phyloP scores from a whole-genome alignment of 2,888 invertebrate genomes.

The Marronus borbonicus region DNA sequence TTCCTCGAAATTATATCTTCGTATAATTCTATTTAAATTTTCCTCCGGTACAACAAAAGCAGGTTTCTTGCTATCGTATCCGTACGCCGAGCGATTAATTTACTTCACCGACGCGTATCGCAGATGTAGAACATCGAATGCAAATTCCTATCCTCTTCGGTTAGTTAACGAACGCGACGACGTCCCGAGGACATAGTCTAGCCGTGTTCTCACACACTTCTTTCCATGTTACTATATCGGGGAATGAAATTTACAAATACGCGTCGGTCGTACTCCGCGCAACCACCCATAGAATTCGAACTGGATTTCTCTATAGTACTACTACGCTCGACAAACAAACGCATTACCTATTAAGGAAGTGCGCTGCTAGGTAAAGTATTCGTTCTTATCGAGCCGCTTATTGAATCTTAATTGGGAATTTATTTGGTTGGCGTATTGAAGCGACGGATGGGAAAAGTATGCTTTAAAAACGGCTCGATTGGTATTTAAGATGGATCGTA shows the following conservation, averaged over 20 bases:
- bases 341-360: conserved; percentile 12
- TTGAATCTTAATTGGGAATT: conserved; percentile 19
- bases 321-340: not conserved
- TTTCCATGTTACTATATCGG: conserved; percentile 51
- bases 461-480: not conserved
- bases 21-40: too few species aligned
- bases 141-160: conserved; percentile 47
- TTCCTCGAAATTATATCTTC: too few species aligned
- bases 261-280: not conserved
- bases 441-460: not conserved
- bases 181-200: conserved; percentile 7
- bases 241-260: conserved; percentile 52
- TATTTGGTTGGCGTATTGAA: not conserved
- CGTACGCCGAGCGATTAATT: too few species aligned
- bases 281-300: conserved; percentile 3
- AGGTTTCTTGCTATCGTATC: too few species aligned
- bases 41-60: too few species aligned
- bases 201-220: conserved; percentile 53
- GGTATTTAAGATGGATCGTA: not conserved
- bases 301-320: not conserved
- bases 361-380: not conserved
- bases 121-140: conserved; percentile 51
- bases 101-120: too few species aligned
- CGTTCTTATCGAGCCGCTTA: not conserved
- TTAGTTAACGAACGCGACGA: conserved; percentile 33